Conservation (phyloP, 2,888 invertebrate genomes). For the Eurois occulta region DNA sequence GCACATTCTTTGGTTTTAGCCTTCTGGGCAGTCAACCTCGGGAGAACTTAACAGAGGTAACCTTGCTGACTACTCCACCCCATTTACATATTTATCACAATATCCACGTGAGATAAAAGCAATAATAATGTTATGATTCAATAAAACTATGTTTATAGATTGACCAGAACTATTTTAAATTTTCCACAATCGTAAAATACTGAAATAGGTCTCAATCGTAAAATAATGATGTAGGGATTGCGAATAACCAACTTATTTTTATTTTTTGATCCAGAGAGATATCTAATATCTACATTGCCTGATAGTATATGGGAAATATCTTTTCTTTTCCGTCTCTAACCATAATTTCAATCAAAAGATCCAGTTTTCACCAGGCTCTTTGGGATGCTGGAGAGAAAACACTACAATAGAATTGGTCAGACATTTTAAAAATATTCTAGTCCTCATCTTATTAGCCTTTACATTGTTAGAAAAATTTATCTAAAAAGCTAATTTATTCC, state of each 20-base stretch:
- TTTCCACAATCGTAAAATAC: slow-evolving; percentile 13
- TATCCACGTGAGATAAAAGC: neutral
- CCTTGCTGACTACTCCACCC: neutral
- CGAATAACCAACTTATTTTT: neutral
- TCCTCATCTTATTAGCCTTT: neutral
- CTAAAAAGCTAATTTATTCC: neutral
- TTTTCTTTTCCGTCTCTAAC: neutral
- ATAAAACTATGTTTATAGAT: slow-evolving; percentile 16
- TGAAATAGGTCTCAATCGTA: too few relatives aligned
- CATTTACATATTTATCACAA: neutral
- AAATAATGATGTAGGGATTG: neutral
- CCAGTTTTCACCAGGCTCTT: neutral
- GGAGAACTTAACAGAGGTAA: neutral
- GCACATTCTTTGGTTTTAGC: neutral
- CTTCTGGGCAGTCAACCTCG: neutral
- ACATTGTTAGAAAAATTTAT: neutral
- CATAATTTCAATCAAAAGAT: neutral
- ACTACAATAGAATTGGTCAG: neutral
- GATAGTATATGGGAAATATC: neutral
- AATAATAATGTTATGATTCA: slow-evolving; percentile 5
- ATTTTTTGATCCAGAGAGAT: neutral
- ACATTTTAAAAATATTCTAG: neutral
- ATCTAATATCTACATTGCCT: neutral
- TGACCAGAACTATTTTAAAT: neutral
- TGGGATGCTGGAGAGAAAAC: neutral